Base-by-base conservation (phyloP, 2,113 vertebrate species). In the Camelus dromedarius region DNA sequence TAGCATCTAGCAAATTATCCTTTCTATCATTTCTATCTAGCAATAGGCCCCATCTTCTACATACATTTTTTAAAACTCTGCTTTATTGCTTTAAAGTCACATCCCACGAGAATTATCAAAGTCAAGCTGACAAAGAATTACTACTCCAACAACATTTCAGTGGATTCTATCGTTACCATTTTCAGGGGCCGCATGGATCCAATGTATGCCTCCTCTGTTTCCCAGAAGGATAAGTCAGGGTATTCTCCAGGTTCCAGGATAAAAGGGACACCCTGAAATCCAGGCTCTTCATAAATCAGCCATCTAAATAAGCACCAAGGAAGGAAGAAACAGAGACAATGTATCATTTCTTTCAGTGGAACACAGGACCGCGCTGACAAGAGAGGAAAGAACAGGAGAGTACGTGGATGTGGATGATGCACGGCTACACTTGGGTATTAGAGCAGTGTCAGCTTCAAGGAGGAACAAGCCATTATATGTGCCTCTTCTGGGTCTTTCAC, bases 161-260 rank as follows among this genome's bases (percentile, higher is more conserved):
- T 48, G 11, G 30, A 32, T 70, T 46, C 81, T 67, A 11, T 79
- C 32, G 84, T 75, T 98, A 99, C 99, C 99, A 99, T 99, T 98
- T 99, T 99, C 92, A 99, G 98, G 20, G 99, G 99, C 70, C 99
- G 98, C 98, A 99, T 98, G 24, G 99, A 99, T 91, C 99, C 99
- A 1, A 99, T 97, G 91, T 99, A 99, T 0, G 99, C 99, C 97
- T 98, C 98, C 46, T 98, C 98, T 87, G 99, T 99, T 30, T 99
- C 99, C 99, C 99, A 99, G 97, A 99, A 97, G 19, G 99, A 98
- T 35, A 99, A 98, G 93, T 99, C 98, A 15, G 99, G 99, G 96
- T 99, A 99, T 98, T 99, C 99, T 58, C 99, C 99, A 22, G 98
- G 99, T 81, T 99, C 99, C 98, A 99, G 96, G 95, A 99, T 98